phyloP scores from a whole-genome alignment of 2,888 invertebrate species.

The Epirrita christyi region DNA sequence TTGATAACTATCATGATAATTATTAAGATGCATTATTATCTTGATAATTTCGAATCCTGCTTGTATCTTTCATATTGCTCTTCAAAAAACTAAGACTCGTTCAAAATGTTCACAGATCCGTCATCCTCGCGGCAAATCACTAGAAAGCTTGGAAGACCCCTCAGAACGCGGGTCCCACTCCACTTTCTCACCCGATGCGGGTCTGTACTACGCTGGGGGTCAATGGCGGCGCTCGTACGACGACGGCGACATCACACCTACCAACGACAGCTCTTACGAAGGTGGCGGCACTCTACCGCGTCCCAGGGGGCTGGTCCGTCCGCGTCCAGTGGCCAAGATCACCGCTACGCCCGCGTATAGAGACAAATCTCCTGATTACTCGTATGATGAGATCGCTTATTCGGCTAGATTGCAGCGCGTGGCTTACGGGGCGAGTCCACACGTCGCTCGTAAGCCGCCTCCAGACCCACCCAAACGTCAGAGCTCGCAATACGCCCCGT shows the following conservation, averaged over 20 bases:
- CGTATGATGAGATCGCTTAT: conserved; percentile 80
- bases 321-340: conserved; percentile 92
- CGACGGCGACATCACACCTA: conserved; percentile 94
- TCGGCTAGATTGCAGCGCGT: conserved; percentile 80
- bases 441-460: conserved; percentile 90
- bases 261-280: conserved; percentile 89
- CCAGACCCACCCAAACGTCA: conserved; percentile 93
- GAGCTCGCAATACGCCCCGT: conserved; percentile 82
- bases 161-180: conserved; percentile 86
- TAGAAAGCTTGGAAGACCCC: conserved; percentile 93
- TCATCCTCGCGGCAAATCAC: conserved; percentile 93
- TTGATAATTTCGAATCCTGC: too few relatives aligned
- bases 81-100: conserved; percentile 9
- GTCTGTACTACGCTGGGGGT: conserved; percentile 84
- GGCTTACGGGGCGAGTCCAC: conserved; percentile 87
- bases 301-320: conserved; percentile 91
- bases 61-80: not conserved
- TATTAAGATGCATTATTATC: too few relatives aligned
- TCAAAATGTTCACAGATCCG: conserved; percentile 86
- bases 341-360: conserved; percentile 81
- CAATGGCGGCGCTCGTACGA: conserved; percentile 93
- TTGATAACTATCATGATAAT: too few relatives aligned
- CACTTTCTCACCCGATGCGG: conserved; percentile 86
- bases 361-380: conserved; percentile 74
- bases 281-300: conserved; percentile 95